phyloP scores from a whole-genome alignment of 2,113 vertebrate genomes.

The Lamprotornis superbus region DNA sequence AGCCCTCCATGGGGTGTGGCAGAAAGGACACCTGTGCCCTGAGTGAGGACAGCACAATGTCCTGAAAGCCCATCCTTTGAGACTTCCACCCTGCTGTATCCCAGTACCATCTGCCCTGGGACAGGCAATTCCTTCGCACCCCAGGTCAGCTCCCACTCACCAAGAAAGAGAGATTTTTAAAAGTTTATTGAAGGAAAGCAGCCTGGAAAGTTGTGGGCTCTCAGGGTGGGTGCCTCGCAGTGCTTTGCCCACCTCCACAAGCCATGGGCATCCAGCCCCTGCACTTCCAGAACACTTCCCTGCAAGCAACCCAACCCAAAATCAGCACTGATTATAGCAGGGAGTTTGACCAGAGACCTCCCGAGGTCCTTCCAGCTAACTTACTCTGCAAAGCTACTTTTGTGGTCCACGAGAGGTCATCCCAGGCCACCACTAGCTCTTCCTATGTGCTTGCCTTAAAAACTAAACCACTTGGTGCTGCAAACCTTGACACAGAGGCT shows the following conservation, averaged over 20 bases:
- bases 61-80: not conserved
- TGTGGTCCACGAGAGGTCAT: not conserved
- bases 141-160: not conserved
- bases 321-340: not conserved
- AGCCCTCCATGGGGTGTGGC: accelerated
- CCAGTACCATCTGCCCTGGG: not conserved
- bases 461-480: not conserved
- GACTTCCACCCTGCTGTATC: not conserved
- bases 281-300: not conserved
- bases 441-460: not conserved
- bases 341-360: not conserved
- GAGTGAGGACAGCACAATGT: not conserved
- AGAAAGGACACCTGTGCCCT: not conserved
- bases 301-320: not conserved
- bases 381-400: not conserved
- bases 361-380: not conserved
- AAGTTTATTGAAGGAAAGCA: not conserved
- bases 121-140: not conserved
- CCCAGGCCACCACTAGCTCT: not conserved
- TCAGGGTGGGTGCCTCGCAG: accelerated
- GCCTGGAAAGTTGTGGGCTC: not conserved
- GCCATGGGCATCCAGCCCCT: not conserved
- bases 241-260: not conserved
- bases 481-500: not conserved
- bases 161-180: not conserved